phyloP scores from a whole-genome alignment of 2,113 vertebrate genomes.

The Chamaetylas fuelleborni region DNA sequence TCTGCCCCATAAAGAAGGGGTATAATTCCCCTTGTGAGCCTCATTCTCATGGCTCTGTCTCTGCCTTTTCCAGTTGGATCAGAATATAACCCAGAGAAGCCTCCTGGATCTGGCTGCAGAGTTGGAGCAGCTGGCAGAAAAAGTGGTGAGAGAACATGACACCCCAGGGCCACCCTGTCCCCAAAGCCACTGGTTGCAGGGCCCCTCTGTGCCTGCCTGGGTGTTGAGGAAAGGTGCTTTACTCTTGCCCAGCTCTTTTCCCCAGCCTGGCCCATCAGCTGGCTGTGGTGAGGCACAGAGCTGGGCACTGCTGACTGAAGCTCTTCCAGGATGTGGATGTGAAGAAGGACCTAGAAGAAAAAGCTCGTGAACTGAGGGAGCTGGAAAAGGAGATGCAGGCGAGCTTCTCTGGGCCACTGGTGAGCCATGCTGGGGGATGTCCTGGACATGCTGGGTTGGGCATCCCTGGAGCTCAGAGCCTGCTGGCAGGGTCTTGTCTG shows the following conservation, averaged over 20 bases:
- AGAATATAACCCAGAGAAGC: background rate
- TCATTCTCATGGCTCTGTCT: background rate
- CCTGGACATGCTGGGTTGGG: background rate
- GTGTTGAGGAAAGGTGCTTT: background rate
- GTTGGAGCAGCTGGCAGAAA: constrained; percentile 23
- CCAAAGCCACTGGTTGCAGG: background rate
- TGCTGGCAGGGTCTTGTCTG: background rate
- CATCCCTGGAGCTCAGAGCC: background rate
- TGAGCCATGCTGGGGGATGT: constrained; percentile 21
- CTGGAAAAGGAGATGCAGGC: constrained; percentile 67
- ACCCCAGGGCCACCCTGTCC: background rate
- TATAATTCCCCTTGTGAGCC: fast-evolving
- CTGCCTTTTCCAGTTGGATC: constrained; percentile 15
- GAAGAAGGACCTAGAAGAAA: background rate
- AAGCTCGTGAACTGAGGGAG: constrained; percentile 29
- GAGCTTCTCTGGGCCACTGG: constrained; percentile 64
- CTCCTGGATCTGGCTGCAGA: background rate
- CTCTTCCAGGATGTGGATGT: fast-evolving
- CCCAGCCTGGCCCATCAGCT: background rate
- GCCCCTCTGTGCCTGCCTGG: background rate
- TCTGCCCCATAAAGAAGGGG: background rate
- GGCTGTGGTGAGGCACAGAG: background rate
- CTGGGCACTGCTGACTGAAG: background rate
- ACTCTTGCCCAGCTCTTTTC: background rate
- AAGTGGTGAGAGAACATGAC: background rate